Evolutionary conservation across 2,888 invertebrate species (phyloP).

Genomic region (Chymomyza fuscimana): DNA sequence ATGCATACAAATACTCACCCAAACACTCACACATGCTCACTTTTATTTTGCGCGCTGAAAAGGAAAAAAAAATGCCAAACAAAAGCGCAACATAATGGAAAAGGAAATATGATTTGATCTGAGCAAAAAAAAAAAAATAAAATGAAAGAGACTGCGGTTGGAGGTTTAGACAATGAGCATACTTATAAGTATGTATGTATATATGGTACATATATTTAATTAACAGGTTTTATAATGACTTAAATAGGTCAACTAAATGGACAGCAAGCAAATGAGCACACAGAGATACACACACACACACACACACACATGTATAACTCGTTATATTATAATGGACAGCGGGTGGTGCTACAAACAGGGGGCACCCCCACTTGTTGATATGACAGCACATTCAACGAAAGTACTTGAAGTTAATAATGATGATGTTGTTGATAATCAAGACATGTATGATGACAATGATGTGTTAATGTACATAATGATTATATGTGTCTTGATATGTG

Average conservation of each 20-base stretch:
- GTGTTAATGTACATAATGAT: slow-evolving; percentile 43
- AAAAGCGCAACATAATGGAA: slow-evolving; percentile 5
- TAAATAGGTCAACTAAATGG: slow-evolving; percentile 51
- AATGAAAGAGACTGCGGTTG: not conserved
- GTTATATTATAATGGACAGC: slow-evolving; percentile 58
- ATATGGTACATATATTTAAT: slow-evolving; percentile 42
- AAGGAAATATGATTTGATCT: not conserved
- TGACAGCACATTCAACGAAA: slow-evolving; percentile 34
- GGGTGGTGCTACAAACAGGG: slow-evolving; percentile 5
- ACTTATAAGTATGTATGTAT: not conserved
- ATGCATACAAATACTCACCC: not conserved
- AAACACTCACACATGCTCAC: not conserved
- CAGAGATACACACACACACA: slow-evolving; percentile 1
- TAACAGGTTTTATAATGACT: slow-evolving; percentile 42
- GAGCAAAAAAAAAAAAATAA: slow-evolving; percentile 1
- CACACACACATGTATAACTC: slow-evolving; percentile 14
- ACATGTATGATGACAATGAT: slow-evolving; percentile 21
- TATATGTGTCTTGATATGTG: slow-evolving; percentile 40
- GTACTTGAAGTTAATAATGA: not conserved
- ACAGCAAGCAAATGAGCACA: slow-evolving; percentile 10
- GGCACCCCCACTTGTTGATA: slow-evolving; percentile 56
- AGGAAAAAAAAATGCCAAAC: not conserved
- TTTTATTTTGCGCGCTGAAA: not conserved
- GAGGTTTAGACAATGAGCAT: slow-evolving; percentile 13
- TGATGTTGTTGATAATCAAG: not conserved